These are phyloP conservation scores for Lophius piscatorius DNA, from an alignment of 2,113 vertebrate genomes.

Conservation along the genomic window DNA sequence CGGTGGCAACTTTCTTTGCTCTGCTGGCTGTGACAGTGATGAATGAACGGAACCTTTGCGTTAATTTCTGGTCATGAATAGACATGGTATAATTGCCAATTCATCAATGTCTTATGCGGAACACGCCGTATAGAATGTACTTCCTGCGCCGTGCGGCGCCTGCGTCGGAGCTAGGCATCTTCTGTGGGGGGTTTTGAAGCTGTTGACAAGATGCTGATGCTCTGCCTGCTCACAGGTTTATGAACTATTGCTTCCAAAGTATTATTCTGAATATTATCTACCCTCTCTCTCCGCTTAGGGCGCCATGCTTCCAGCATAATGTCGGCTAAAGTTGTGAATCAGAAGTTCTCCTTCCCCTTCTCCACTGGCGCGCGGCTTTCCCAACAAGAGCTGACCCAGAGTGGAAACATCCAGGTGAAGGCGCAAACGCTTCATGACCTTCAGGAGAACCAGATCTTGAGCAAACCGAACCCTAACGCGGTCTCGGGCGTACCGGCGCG, in stretches of 20 bases:
- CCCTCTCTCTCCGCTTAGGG: slow-evolving; percentile 41
- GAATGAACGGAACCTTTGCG: slow-evolving; percentile 58
- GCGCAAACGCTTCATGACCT: slow-evolving; percentile 16
- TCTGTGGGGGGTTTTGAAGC: slow-evolving; percentile 13
- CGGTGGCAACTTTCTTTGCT: slow-evolving; percentile 18
- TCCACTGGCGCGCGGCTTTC: slow-evolving; percentile 38
- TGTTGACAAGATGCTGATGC: background rate
- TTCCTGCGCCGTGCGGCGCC: slow-evolving; percentile 3
- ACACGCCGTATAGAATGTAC: slow-evolving; percentile 22
- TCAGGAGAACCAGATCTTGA: slow-evolving; percentile 22
- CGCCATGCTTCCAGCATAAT: slow-evolving; percentile 64
- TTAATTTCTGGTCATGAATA: slow-evolving; percentile 70
- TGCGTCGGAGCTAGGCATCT: background rate
- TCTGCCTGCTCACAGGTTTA: slow-evolving; percentile 6
- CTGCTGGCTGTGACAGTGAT: slow-evolving; percentile 58
- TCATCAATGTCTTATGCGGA: slow-evolving; percentile 62
- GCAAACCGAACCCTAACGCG: background rate
- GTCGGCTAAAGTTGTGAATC: slow-evolving; percentile 66
- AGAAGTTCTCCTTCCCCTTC: slow-evolving; percentile 76
- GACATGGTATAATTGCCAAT: slow-evolving; percentile 64
- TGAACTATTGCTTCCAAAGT: background rate
- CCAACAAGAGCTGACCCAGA: slow-evolving; percentile 38
- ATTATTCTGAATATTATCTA: slow-evolving; percentile 13
- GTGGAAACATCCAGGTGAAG: slow-evolving; percentile 50
- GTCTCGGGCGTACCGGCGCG: slow-evolving; percentile 13